Base-by-base conservation (phyloP, 2,888 invertebrate species). In the Drosophila kuntzei region DNA sequence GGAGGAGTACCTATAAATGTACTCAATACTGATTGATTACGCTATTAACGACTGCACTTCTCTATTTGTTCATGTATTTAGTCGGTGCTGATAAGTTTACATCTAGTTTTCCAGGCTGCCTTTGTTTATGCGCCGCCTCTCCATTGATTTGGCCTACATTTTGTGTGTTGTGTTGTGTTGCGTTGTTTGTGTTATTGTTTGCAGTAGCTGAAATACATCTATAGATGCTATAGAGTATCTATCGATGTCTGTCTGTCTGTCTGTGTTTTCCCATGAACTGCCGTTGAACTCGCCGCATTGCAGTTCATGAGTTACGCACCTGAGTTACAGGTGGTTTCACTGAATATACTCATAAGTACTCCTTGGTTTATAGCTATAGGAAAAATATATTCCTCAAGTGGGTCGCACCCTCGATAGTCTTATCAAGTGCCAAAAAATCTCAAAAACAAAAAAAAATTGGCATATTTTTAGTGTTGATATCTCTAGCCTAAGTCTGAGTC, bases 121-220 rank as follows among this genome's bases (percentile, higher is more conserved):
- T 79, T 87, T 87, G 85, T 82, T 82, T 82, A 87, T 71, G 66
- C 44, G 36, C 46, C 41, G 51, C 25, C 43, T 32, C 67, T 55
- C 47, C 81, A 60, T 62, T 69, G 57, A 81, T 69, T 76, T 83
- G 82, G 82, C 88, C 86, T 79, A 83, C 70, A 85, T 85, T 67
- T 69, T 44, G 68, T 60, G 58, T 69, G 61, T 58, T 29, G 34
- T 47, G 12, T 36, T 27, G 36, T 61, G 16, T 55, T 60, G 43
- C 36, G 16, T 46, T 58, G 50, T 53, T 58, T 36, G 51, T 71
- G 51, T 65, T 66, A 32, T 62, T 66, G 76, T 68, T 64, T 68
- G 47, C 74, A 29, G 54, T 53, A 55, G 62, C 60, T 62, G 60
- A 37, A 53, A 14, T 16, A 25, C 44, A 59, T 62, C 57, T 57